Evolutionary conservation across 2,113 vertebrate species (phyloP).

Genomic region (Isichthys henryi): DNA sequence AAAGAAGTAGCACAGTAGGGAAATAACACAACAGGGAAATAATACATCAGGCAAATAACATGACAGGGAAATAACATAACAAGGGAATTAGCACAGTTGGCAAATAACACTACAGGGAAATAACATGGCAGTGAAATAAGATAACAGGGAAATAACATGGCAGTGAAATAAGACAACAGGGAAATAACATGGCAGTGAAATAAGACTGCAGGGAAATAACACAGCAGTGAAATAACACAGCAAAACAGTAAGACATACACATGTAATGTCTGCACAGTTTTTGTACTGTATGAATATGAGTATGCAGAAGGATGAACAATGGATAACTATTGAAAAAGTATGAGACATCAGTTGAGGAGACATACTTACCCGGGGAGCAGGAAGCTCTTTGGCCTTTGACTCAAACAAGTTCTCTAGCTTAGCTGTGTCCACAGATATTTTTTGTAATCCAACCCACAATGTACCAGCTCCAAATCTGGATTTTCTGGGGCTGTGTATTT

Average conservation of each 20-base stretch:
- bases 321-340: neutral
- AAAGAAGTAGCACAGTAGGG: too few relatives aligned
- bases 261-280: neutral
- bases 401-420: constrained; percentile 92
- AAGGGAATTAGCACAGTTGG: too few relatives aligned
- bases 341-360: neutral
- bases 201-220: neutral
- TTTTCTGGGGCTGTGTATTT: constrained; percentile 48
- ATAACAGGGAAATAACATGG: too few relatives aligned
- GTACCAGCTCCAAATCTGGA: constrained; percentile 72
- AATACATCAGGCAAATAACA: too few relatives aligned
- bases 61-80: too few relatives aligned
- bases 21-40: too few relatives aligned
- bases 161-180: too few relatives aligned
- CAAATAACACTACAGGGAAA: too few relatives aligned
- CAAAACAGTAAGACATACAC: too few relatives aligned
- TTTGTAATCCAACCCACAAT: constrained; percentile 83
- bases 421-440: constrained; percentile 68
- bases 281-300: neutral
- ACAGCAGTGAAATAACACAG: neutral
- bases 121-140: too few relatives aligned
- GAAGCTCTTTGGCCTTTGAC: constrained; percentile 79
- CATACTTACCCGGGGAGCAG: constrained; percentile 70
- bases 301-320: neutral
- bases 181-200: too few relatives aligned